Conservation (phyloP, 2,888 invertebrate species). For the Spodoptera littoralis region DNA sequence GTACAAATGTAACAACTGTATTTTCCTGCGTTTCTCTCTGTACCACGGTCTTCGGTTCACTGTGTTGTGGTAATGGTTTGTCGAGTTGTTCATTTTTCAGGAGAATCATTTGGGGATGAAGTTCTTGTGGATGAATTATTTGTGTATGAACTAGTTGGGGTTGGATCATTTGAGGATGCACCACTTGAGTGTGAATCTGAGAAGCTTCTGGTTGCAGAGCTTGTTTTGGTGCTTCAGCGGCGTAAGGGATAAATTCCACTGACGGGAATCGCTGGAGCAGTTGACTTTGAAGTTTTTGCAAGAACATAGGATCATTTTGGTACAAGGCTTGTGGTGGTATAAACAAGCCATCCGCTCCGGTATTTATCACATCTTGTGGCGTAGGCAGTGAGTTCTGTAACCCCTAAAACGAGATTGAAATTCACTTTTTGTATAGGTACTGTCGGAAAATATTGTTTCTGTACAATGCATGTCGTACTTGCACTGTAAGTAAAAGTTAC, state of each 20-base stretch:
- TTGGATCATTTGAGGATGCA: slow-evolving; percentile 62
- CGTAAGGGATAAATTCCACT: slow-evolving; percentile 82
- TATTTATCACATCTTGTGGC: slow-evolving; percentile 74
- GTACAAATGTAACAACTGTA: slow-evolving; percentile 70
- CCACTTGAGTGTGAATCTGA: slow-evolving; percentile 62
- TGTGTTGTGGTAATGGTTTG: slow-evolving; percentile 63
- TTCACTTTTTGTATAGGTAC: neutral
- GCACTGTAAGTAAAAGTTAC: slow-evolving; percentile 50
- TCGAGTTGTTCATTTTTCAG: slow-evolving; percentile 75
- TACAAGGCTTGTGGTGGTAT: slow-evolving; percentile 83
- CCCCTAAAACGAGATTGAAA: slow-evolving; percentile 34
- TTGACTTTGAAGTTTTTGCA: slow-evolving; percentile 83
- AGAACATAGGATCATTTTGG: slow-evolving; percentile 85
- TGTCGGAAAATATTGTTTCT: neutral
- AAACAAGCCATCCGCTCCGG: slow-evolving; percentile 77
- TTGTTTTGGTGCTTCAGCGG: slow-evolving; percentile 67
- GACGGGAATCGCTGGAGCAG: slow-evolving; percentile 78
- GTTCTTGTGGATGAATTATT: slow-evolving; percentile 51
- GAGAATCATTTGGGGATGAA: slow-evolving; percentile 64
- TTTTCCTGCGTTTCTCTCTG: slow-evolving; percentile 81
- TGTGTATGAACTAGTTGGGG: slow-evolving; percentile 49
- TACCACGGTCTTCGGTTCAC: slow-evolving; percentile 74
- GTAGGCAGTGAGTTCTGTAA: slow-evolving; percentile 67
- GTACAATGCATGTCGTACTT: neutral
- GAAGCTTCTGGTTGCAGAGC: slow-evolving; percentile 51